Evolutionary conservation across 2,888 invertebrate species (phyloP).

Genomic region (Toxonevra muliebris): DNA sequence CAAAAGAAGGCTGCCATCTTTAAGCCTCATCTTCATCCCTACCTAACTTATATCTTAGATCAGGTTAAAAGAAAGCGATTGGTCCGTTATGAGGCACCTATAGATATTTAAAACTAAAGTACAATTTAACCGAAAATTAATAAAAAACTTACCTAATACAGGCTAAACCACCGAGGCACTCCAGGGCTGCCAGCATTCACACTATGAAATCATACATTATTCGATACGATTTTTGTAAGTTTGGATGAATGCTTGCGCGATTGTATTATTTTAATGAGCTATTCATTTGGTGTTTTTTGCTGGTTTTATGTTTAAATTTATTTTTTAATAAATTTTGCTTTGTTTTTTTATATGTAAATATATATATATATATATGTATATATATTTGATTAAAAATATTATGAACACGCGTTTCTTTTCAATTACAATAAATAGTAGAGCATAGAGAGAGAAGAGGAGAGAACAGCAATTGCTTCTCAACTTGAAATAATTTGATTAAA

Average conservation of each 20-base stretch:
- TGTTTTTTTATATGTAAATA: background rate
- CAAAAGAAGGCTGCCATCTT: too few species aligned
- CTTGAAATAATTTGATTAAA: background rate
- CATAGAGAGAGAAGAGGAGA: background rate
- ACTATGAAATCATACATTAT: constrained; percentile 39
- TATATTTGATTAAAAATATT: constrained; percentile 1
- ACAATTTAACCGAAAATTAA: background rate
- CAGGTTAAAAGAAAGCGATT: too few species aligned
- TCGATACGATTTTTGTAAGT: constrained; percentile 18
- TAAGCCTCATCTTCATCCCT: too few species aligned
- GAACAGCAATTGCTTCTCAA: background rate
- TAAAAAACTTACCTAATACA: constrained; percentile 63
- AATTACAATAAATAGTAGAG: too few species aligned
- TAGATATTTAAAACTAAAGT: too few species aligned
- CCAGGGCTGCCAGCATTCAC: constrained; percentile 67
- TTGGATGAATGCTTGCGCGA: constrained; percentile 12
- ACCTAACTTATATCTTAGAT: too few species aligned
- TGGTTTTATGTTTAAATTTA: background rate
- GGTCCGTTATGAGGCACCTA: too few species aligned
- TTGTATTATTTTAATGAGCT: constrained; percentile 17
- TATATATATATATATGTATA: background rate
- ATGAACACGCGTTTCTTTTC: too few species aligned
- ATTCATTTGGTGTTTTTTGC: constrained; percentile 15
- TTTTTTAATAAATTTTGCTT: background rate
- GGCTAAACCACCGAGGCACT: constrained; percentile 67